Conservation (phyloP, 2,113 vertebrate species). For the Brachyhypopomus gauderio region DNA sequence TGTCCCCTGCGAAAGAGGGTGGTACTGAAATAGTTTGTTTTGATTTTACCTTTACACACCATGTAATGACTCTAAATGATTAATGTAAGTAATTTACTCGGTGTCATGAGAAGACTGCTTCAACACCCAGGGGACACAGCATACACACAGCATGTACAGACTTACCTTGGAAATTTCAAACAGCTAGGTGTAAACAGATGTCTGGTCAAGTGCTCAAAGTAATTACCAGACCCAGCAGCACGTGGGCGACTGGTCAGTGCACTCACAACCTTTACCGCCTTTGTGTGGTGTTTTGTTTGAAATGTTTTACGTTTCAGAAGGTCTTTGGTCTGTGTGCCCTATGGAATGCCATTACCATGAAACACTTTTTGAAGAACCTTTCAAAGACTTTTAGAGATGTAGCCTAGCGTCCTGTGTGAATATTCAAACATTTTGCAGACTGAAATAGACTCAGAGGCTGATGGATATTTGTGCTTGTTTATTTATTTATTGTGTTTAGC, state of each 20-base stretch:
- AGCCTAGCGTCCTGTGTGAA: not conserved
- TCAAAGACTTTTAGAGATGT: conserved; percentile 51
- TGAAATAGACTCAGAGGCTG: conserved; percentile 6
- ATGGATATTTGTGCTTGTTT: conserved; percentile 5
- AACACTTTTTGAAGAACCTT: conserved; percentile 47
- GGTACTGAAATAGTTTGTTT: conserved; percentile 65
- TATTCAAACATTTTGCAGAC: conserved; percentile 14
- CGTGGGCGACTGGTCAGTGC: not conserved
- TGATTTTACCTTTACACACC: conserved; percentile 67
- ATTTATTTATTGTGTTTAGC: not conserved
- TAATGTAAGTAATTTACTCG: conserved; percentile 67
- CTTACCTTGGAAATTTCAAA: conserved; percentile 67
- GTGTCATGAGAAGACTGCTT: conserved; percentile 56
- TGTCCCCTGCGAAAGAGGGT: conserved; percentile 50
- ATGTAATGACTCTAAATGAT: conserved; percentile 70
- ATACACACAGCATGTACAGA: conserved; percentile 21
- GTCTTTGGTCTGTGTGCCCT: conserved; percentile 49
- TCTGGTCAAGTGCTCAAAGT: conserved; percentile 60
- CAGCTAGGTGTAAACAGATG: conserved; percentile 54
- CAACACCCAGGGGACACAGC: conserved; percentile 57
- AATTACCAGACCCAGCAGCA: conserved; percentile 69
- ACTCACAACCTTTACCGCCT: conserved; percentile 42
- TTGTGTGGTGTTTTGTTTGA: conserved; percentile 59
- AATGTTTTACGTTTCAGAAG: conserved; percentile 61
- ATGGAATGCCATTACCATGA: conserved; percentile 57